Conservation (phyloP, 1,140 invertebrate genomes). For the Drosophila malerkotliana region DNA sequence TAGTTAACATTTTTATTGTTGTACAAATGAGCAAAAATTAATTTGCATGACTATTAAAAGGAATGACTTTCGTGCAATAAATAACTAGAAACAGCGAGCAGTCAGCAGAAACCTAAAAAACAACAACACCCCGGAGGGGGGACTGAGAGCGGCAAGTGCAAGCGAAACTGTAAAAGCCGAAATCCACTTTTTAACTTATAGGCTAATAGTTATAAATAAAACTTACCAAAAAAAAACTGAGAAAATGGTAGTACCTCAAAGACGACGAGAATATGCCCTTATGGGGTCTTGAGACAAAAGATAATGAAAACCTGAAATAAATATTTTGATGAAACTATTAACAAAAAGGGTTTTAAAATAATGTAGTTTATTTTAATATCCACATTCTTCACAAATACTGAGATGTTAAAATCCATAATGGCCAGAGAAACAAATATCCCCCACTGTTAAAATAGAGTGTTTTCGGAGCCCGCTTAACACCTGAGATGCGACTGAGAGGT, state of each 20-base stretch:
- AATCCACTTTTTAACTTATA: conserved; percentile 44
- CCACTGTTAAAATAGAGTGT: conserved; percentile 24
- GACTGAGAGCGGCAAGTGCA: conserved; percentile 16
- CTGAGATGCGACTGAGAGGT: conserved; percentile 58
- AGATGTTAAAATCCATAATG: background rate
- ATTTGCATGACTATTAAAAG: conserved; percentile 82
- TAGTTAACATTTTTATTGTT: conserved; percentile 84
- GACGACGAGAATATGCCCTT: conserved; percentile 32
- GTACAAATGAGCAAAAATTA: conserved; percentile 83
- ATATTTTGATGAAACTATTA: too few relatives aligned
- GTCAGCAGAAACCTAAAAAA: conserved; percentile 33
- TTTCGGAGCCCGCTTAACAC: conserved; percentile 66
- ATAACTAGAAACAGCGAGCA: conserved; percentile 50
- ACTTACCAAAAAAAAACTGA: conserved; percentile 19
- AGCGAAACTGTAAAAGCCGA: conserved; percentile 63
- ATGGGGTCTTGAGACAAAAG: too few relatives aligned
- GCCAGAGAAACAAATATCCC: background rate
- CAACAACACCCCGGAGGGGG: conserved; percentile 18
- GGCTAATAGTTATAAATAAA: conserved; percentile 48
- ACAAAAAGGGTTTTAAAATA: too few relatives aligned
- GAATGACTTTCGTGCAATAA: conserved; percentile 81
- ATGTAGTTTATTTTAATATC: too few relatives aligned
- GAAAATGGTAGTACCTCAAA: background rate
- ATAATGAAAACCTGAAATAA: too few relatives aligned
- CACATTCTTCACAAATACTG: too few relatives aligned